Evolutionary conservation across 2,797 vertebrate species (phyloP).

Genomic region (Sphenodon punctatus): DNA sequence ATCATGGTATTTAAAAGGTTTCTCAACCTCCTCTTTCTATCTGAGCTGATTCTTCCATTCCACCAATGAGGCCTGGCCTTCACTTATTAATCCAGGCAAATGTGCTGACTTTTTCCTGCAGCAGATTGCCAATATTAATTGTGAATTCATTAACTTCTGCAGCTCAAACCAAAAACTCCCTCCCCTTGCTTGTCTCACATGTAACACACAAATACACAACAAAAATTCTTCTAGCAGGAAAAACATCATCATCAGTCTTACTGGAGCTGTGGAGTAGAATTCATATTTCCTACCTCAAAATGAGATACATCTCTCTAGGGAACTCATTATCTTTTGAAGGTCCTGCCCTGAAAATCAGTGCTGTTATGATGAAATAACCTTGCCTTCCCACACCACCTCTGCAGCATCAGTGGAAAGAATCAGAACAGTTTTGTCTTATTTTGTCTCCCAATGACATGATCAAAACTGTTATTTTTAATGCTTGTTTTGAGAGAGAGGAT

Average conservation of each 20-base stretch:
- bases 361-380: slow-evolving; percentile 16
- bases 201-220: slow-evolving; percentile 11
- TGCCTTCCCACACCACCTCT: not conserved
- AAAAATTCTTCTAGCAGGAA: slow-evolving; percentile 23
- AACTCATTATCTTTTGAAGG: slow-evolving; percentile 65
- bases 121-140: slow-evolving; percentile 1
- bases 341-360: slow-evolving; percentile 46
- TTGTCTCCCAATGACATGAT: not conserved
- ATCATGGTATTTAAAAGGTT: too few relatives aligned
- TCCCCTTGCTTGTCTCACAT: not conserved
- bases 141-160: slow-evolving; percentile 6
- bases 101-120: not conserved
- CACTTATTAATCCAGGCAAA: too few relatives aligned
- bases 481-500: not conserved
- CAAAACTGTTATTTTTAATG: not conserved
- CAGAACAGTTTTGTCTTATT: not conserved
- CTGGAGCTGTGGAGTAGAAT: slow-evolving; percentile 36
- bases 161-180: not conserved
- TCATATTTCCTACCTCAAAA: slow-evolving; percentile 49
- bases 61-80: too few relatives aligned
- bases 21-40: too few relatives aligned
- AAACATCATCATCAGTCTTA: slow-evolving; percentile 42
- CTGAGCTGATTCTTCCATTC: too few relatives aligned
- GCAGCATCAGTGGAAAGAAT: not conserved
- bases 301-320: slow-evolving; percentile 28